Evolutionary conservation across 1,140 invertebrate genomes (phyloP), one percentile per base, ranked within the genome.

Genomic region (Drosophila neocordata): DNA sequence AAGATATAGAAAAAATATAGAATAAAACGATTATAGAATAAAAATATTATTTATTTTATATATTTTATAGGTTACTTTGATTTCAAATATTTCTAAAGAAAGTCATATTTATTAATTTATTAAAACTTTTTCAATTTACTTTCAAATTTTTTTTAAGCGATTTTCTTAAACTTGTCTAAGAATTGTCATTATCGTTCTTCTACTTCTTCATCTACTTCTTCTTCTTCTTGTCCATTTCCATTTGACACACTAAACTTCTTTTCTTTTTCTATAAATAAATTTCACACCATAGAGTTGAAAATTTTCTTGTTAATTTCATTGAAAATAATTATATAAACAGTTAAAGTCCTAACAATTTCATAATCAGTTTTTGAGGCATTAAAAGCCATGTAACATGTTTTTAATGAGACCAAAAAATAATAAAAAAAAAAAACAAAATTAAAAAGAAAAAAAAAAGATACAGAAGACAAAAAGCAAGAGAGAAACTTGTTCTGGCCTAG

Each of bases 301-400:
- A 31, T 12, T 24, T 44, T 67, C 66, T 61, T 31, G 22, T 75
- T 73, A 52, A 72, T 67, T 81, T 73, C 74, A 77, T 65, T 75
- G 62, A 87, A 75, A 78, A 66, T 69, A 85, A 85, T 87, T 81
- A 81, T 60, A 61, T 69, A 64, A 87, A 85, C 74, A 82, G 82
- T 87, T 87, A 87, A 78, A 72, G 53, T 71, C 52, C 35, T 31
- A n/a, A 55, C 44, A 68, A 72, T 85, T 85, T 85, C 78, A 82
- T 85, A 87, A 85, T 87, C 78, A 69, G 58, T 68, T 81, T 81
- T 79, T 63, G 15, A 78, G 62, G 72, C 75, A 77, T 66, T 70
- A 70, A 74, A 77, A 67, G 73, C 59, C 82, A 82, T 85, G 82
- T 82, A 85, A 85, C 82, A 87, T 78, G 83, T 82, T 85, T 82